These are phyloP conservation scores for Arrhamphus sclerolepis DNA, from an alignment of 2,797 vertebrate genomes.

Conservation along the genomic window DNA sequence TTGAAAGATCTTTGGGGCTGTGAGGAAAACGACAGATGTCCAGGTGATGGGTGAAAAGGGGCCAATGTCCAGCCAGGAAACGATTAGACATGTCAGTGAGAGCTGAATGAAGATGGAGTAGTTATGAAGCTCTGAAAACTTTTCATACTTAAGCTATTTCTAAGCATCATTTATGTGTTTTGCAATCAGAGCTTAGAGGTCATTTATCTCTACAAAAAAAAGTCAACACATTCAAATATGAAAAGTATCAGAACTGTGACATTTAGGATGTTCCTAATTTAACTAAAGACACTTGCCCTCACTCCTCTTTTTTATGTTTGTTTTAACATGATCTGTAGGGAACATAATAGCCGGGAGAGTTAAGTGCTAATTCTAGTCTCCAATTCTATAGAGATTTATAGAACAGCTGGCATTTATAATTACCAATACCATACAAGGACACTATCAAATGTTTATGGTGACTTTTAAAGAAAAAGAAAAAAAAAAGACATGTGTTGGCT, in stretches of 20 bases:
- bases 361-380: background rate
- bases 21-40: conserved; percentile 15
- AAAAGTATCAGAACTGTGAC: background rate
- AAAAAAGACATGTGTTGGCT: too few relatives aligned
- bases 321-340: background rate
- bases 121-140: conserved; percentile 15
- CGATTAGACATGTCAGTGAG: conserved; percentile 3
- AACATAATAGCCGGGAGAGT: background rate
- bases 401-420: background rate
- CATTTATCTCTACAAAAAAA: too few relatives aligned
- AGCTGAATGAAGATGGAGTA: conserved; percentile 23
- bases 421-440: background rate
- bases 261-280: background rate
- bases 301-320: conserved; percentile 1
- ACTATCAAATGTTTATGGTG: too few relatives aligned
- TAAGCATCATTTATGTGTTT: background rate
- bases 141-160: conserved; percentile 20
- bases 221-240: background rate
- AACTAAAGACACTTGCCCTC: background rate
- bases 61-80: conserved; percentile 22
- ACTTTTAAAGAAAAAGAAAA: too few relatives aligned
- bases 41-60: conserved; percentile 30
- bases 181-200: background rate
- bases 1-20: conserved; percentile 38
- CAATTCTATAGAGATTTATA: background rate